Percentiles rank a stretch among this genome's conserved stretches.
These are phyloP conservation scores for Megaceryle torquata DNA, from an alignment of 2,113 vertebrate genomes.

Conservation along the genomic window DNA sequence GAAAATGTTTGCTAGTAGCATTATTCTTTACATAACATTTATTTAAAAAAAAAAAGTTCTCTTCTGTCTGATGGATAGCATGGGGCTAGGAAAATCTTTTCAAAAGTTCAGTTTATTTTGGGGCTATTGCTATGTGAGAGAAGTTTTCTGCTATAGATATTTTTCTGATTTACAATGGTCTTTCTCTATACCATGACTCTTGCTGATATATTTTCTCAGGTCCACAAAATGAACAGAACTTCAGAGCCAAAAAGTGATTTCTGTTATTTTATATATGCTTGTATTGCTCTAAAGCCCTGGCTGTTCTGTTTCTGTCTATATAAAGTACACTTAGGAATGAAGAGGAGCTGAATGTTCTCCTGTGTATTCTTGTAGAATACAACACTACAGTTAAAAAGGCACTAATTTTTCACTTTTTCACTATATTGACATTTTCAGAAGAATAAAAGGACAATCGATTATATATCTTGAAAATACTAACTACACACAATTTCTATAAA, in stretches of 20 bases:
- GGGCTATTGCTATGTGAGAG: not conserved
- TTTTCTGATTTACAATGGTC: not conserved
- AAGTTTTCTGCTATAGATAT: not conserved
- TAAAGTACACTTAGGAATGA: not conserved
- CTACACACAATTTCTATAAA: not conserved
- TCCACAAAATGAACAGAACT: not conserved
- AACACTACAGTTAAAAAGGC: not conserved
- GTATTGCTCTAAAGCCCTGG: not conserved
- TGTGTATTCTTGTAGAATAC: not conserved
- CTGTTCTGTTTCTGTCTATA: not conserved
- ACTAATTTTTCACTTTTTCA: not conserved
- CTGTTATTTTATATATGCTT: not conserved
- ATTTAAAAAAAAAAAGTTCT: not conserved
- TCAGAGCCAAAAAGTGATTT: not conserved
- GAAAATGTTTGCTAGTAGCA: not conserved
- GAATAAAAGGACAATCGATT: not conserved
- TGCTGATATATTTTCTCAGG: not conserved
- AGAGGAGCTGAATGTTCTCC: not conserved
- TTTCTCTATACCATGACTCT: not conserved
- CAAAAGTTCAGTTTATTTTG: not conserved
- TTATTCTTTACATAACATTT: not conserved
- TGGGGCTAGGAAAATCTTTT: not conserved
- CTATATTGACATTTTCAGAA: not conserved
- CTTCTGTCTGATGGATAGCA: not conserved
- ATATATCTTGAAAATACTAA: not conserved